Evolutionary conservation across 2,888 invertebrate genomes (phyloP), one percentile per base, ranked within the genome.

Genomic region (Pandemis corylana): DNA sequence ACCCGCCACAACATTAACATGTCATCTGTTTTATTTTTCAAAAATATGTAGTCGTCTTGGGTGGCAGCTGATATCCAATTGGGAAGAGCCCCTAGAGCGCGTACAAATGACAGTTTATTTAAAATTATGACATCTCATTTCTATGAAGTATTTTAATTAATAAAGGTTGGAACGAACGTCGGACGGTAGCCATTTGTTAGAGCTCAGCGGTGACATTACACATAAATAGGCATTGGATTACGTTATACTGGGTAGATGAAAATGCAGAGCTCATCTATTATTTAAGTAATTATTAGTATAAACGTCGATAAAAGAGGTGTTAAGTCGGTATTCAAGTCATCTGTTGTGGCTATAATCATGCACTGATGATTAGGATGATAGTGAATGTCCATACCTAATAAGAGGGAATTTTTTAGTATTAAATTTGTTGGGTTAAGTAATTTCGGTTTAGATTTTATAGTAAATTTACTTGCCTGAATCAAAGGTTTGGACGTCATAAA

Each of bases 71-170:
- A 59, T 68, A 36, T 65, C 76, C 56, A 72, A 68, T 53, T 59
- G 53, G 61, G 20, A 28, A 77, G 56, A 77, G 56, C 80, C 81
- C 82, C 86, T 84, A 81, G 79, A 77, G 80, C 67, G 81, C 76
- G 75, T 77, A 77, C 78, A 80, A 86, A 85, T 82, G 83, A 84
- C 82, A 87, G 84, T 87, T 87, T 88, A 85, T 85, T 86, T 83
- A 82, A 80, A 87, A 84, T 87, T 87, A 89, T 88, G 88, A 88
- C 87, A 82, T 87, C 87, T 87, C 86, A 87, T 90, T 85, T 85
- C 82, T 82, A 82, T 83, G 84, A 86, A 88, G 84, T 86, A 89
- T 90, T 90, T 81, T 85, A 91, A 92, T 92, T 89, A 92, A 92
- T 91, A 89, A 89, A 84, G 76, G 77, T 76, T 76, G 76, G 68